Evolutionary conservation across 2,797 vertebrate genomes (phyloP).

Genomic region (Sus cebifrons): DNA sequence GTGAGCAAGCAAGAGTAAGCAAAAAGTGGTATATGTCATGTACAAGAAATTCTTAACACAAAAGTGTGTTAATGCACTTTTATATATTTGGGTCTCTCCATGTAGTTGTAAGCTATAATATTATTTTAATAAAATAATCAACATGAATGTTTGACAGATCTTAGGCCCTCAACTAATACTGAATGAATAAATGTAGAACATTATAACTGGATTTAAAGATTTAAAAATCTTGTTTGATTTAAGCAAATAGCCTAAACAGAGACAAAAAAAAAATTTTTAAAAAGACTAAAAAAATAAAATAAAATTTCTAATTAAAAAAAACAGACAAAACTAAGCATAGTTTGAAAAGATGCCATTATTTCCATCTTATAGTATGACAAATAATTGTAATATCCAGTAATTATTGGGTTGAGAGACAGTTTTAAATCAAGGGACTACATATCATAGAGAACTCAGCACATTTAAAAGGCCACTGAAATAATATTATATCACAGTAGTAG

Average conservation of each 20-base stretch:
- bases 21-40: not conserved
- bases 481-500: conserved; percentile 58
- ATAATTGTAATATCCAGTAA: conserved; percentile 12
- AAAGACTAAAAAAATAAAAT: not conserved
- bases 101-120: not conserved
- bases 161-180: not conserved
- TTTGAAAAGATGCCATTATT: conserved; percentile 36
- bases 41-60: conserved; percentile 18
- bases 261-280: not conserved
- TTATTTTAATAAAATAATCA: conserved; percentile 32
- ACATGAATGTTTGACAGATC: not conserved
- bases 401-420: not conserved
- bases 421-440: not conserved
- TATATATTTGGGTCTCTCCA: not conserved
- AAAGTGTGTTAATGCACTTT: not conserved
- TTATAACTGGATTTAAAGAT: not conserved
- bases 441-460: conserved; percentile 41
- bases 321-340: not conserved
- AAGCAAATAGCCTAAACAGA: not conserved
- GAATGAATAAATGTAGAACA: not conserved
- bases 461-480: conserved; percentile 39
- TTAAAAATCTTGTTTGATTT: conserved; percentile 2
- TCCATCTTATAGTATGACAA: conserved; percentile 32
- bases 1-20: not conserved
- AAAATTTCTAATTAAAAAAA: too few species aligned